Base-by-base conservation (phyloP, 2,888 invertebrate genomes). In the Hirtodrosophila histrioides region DNA sequence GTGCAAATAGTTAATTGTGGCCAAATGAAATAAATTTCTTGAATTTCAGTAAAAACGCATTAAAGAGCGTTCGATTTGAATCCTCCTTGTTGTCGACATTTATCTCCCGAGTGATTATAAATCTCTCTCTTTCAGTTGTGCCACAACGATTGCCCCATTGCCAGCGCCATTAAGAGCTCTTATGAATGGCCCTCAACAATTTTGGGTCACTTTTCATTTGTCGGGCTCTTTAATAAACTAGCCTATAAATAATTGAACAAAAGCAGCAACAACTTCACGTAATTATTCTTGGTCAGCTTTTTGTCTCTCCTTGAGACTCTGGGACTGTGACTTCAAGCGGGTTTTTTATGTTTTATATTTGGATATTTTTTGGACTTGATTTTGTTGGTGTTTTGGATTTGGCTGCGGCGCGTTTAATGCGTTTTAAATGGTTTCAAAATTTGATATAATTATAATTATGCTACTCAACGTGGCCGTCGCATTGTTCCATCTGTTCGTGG, bases 381-480 rank as follows among this genome's bases (percentile, higher is more conserved):
- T 31, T 39, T 37, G 23, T 17, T 50, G 12, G 10, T 9, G 29
- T 51, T 54, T 57, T 31, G 57, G 29, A n/a, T 64, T 44, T 58
- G 55, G 56, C 61, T 79, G 71, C 64, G 70, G 62, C 64, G 78
- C 82, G 72, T 86, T 88, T 87, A 88, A 88, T 88, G 85, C 79
- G 87, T 85, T 87, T 88, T 86, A 88, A 88, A 88, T 88, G 87
- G 85, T 88, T 86, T 73, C 75, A 82, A 86, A 86, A 88, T 86
- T 86, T 88, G 86, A 82, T 86, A 78, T 86, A 88, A 86, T 86
- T 88, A 88, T 88, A 82, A 88, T 86, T 82, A 86, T 61, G 75
- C 78, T 73, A 73, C 77, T 73, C 56, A n/a, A 33, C 39, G 57
- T 49, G 53, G 50, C 37, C 60, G 49, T 46, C 61, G 58, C 64